Percentiles rank a stretch among this genome's conserved stretches.
Conservation (phyloP, 2,888 invertebrate genomes). For the Pyralis farinalis region DNA sequence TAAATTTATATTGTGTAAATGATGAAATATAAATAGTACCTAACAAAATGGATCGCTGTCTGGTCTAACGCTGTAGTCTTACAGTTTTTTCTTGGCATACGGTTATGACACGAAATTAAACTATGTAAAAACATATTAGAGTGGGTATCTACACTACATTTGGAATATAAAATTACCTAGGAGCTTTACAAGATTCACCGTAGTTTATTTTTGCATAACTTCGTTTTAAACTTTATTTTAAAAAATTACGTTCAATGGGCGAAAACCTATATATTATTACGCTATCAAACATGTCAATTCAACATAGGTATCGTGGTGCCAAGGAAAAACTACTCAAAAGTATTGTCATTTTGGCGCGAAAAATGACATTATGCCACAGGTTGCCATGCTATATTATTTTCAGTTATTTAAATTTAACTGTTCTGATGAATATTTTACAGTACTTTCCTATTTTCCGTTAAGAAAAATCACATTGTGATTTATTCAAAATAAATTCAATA, state of each 20-base stretch:
- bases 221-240: too few relatives aligned
- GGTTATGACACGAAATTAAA: neutral
- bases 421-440: neutral
- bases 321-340: slow-evolving; percentile 33
- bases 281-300: too few relatives aligned
- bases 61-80: slow-evolving; percentile 33
- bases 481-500: neutral
- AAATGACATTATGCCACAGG: slow-evolving; percentile 47
- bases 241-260: too few relatives aligned
- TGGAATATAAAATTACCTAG: too few relatives aligned
- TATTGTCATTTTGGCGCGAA: slow-evolving; percentile 38
- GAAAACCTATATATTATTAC: too few relatives aligned
- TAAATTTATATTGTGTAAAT: slow-evolving; percentile 78
- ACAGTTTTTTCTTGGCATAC: slow-evolving; percentile 15
- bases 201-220: too few relatives aligned
- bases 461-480: neutral
- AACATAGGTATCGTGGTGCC: slow-evolving; percentile 33
- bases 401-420: neutral
- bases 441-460: neutral
- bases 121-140: too few relatives aligned
- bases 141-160: too few relatives aligned
- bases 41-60: slow-evolving; percentile 49
- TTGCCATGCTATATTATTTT: slow-evolving; percentile 41
- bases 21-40: slow-evolving; percentile 62
- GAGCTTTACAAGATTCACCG: too few relatives aligned